Conservation (phyloP, 1,140 invertebrate species). For the Cecropterus lyciades region DNA sequence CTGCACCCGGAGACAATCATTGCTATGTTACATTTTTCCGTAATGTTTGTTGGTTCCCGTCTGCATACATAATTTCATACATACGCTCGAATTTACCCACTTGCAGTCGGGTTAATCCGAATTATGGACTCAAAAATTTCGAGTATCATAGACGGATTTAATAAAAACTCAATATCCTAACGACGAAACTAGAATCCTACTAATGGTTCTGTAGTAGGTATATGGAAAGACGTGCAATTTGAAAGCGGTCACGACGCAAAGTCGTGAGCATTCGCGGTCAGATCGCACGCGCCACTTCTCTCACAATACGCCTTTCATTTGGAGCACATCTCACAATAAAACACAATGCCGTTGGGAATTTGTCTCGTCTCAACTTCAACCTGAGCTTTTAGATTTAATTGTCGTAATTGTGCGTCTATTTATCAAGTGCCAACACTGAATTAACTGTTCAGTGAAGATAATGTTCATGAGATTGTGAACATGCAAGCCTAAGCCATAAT, state of each 20-base stretch:
- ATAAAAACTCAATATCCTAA: neutral
- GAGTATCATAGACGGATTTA: no score
- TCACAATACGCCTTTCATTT: constrained; percentile 37
- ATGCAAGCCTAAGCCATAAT: neutral
- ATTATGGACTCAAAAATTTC: no score
- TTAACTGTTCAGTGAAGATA: neutral
- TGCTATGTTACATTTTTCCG: no score
- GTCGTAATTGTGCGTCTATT: constrained; percentile 11
- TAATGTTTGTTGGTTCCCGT: no score
- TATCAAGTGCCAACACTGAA: neutral
- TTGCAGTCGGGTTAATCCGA: no score
- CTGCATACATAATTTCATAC: no score
- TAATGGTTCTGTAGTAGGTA: neutral
- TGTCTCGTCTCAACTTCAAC: constrained; percentile 30
- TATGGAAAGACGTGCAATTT: constrained; percentile 36
- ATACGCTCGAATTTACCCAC: no score
- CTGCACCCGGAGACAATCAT: no score
- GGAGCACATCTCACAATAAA: constrained; percentile 30
- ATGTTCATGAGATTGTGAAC: neutral
- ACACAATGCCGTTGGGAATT: constrained; percentile 29
- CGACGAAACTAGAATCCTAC: neutral
- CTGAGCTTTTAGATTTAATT: constrained; percentile 27
- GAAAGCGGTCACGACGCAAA: constrained; percentile 47
- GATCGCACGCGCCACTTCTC: constrained; percentile 47
- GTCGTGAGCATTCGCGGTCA: constrained; percentile 41